Evolutionary conservation across 2,113 vertebrate genomes (phyloP), one percentile per base, ranked within the genome.

Genomic region (Empidonax traillii): DNA sequence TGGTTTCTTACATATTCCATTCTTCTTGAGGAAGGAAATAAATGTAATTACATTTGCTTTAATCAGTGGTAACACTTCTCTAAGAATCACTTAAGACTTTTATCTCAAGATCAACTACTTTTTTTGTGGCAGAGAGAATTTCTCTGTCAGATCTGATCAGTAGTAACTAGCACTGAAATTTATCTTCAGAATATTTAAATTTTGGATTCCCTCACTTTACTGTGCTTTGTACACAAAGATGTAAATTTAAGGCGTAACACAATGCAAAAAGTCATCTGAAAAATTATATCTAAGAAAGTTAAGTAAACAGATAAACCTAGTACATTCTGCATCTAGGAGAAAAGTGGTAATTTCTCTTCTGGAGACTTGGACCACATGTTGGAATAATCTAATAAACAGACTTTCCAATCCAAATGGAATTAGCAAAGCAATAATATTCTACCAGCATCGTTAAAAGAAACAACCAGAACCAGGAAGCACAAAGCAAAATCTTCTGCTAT

Each of bases 21-120:
- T 95, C 39, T 94, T 85, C 63, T 87, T 77, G 68, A 92, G 39
- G 30, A 76, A 90, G 51, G 51, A 93, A 92, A 87, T 59, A 88
- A 74, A 89, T 47, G 87, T 62, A 79, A 82, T 91, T 90, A 46
- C 58, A 55, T 62, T 85, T 91, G 53, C 85, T 69, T 94, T 83
- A 96, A 91, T 91, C 67, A 91, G 43, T 49, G 43, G 51, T 71
- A 67, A 85, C 66, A 68, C 55, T 80, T 91, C 85, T 90, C 35
- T 77, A 90, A 77, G 59, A 94, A 81, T 62, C 46, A 79, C 59
- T 87, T 21, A 76, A 76, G 44, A 77, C 31, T 90, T 89, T 65
- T 68, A 83, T 86, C 78, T 90, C 55, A 86, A 81, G 44, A 85
- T 72, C 69, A 90, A 85, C 82, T 77, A 62, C 27, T 55, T 82